Conservation (phyloP, 2,888 invertebrate species). For the Harpagoxenus sublaevis region DNA sequence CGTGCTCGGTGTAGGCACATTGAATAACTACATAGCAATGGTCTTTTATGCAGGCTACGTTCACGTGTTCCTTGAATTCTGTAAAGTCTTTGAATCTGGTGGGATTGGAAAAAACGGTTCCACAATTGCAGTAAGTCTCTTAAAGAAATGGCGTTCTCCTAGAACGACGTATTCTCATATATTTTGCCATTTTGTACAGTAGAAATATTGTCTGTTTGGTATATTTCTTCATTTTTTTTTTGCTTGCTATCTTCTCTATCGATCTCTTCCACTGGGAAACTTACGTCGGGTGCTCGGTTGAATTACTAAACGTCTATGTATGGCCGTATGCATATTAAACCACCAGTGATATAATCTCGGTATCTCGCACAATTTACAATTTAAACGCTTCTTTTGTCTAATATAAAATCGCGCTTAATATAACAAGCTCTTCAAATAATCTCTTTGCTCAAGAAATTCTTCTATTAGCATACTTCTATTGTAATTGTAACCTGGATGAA, state of each 20-base stretch:
- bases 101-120: conserved; percentile 99
- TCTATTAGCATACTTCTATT: neutral
- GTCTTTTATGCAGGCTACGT: conserved; percentile 89
- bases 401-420: conserved; percentile 15
- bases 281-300: conserved; percentile 18
- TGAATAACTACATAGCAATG: conserved; percentile 85
- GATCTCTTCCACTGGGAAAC: conserved; percentile 25
- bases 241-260: conserved; percentile 39
- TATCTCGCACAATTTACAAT: conserved; percentile 31
- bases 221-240: conserved; percentile 28
- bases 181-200: conserved; percentile 53
- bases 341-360: neutral
- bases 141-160: conserved; percentile 53
- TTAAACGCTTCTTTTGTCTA: conserved; percentile 16
- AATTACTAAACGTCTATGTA: conserved; percentile 33
- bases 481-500: neutral
- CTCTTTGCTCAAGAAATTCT: neutral
- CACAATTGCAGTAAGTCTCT: conserved; percentile 95
- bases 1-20: conserved; percentile 79
- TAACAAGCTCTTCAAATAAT: conserved; percentile 18
- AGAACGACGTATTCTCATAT: conserved; percentile 40
- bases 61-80: conserved; percentile 90
- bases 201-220: conserved; percentile 47
- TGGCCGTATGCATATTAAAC: conserved; percentile 19
- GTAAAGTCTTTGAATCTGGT: conserved; percentile 91